A percentile compares a stretch with the other conserved stretches of the same genome.
Conservation (phyloP, 2,888 invertebrate species). For the Lathronympha strigana region DNA sequence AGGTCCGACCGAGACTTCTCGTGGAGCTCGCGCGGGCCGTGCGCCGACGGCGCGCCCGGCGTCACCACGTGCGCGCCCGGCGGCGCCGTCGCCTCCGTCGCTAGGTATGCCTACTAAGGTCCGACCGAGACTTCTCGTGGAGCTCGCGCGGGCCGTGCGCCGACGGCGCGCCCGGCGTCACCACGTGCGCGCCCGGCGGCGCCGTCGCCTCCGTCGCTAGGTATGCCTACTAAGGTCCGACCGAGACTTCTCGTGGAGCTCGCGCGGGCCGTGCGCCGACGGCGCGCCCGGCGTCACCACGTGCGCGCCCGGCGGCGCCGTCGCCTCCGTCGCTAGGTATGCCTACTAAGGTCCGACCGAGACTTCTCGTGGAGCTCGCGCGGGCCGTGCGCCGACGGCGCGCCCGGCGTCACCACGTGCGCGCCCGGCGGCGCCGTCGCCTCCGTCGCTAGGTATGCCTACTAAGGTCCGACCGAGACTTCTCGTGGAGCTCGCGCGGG, state of each 20-base stretch:
- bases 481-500: constrained; percentile 78
- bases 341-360: constrained; percentile 87
- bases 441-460: constrained; percentile 89
- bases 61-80: constrained; percentile 97
- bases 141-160: constrained; percentile 93
- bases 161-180: constrained; percentile 93
- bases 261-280: constrained; percentile 95
- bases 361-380: constrained; percentile 97
- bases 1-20: too few species aligned
- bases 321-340: constrained; percentile 94
- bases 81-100: constrained; percentile 96
- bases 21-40: too few species aligned
- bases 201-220: constrained; percentile 96
- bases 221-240: constrained; percentile 91
- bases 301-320: constrained; percentile 97
- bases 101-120: constrained; percentile 86
- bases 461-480: neutral
- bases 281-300: constrained; percentile 95
- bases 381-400: constrained; percentile 91
- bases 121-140: too few species aligned
- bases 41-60: constrained; percentile 92
- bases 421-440: constrained; percentile 98
- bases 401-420: constrained; percentile 93
- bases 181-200: constrained; percentile 96
- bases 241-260: constrained; percentile 96